These are phyloP conservation scores for Ametastegia equiseti DNA, from an alignment of 2,888 invertebrate genomes.

Conservation along the genomic window DNA sequence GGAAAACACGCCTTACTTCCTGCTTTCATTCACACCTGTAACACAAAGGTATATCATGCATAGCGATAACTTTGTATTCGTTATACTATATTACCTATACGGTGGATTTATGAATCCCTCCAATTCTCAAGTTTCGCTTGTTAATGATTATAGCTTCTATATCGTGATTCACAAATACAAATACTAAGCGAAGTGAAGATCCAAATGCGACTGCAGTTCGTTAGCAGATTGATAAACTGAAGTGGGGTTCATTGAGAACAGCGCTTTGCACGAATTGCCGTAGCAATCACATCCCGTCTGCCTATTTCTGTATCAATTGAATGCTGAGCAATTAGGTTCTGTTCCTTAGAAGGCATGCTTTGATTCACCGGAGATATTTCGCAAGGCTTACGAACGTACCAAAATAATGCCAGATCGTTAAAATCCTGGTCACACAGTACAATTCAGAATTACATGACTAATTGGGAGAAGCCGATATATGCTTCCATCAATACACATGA, in stretches of 20 bases:
- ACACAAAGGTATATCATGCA: neutral
- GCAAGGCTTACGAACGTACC: neutral
- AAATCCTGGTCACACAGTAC: neutral
- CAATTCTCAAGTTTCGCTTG: neutral
- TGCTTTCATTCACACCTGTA: neutral
- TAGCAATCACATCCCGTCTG: neutral
- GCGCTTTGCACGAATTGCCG: neutral
- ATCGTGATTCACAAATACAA: neutral
- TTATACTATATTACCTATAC: neutral
- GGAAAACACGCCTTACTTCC: constrained; percentile 1
- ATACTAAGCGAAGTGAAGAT: neutral
- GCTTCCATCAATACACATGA: neutral
- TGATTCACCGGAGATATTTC: neutral
- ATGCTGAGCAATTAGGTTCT: neutral
- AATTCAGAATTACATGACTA: neutral
- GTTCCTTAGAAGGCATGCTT: neutral
- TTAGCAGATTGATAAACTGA: neutral
- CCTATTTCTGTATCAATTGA: neutral
- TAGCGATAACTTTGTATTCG: no score
- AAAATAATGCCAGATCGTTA: neutral
- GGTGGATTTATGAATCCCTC: neutral
- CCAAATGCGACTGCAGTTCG: neutral
- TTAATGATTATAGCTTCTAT: neutral
- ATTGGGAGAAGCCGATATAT: neutral
- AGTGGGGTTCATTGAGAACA: neutral